phyloP scores from a whole-genome alignment of 2,888 invertebrate species.

The Tenthredo amoena region DNA sequence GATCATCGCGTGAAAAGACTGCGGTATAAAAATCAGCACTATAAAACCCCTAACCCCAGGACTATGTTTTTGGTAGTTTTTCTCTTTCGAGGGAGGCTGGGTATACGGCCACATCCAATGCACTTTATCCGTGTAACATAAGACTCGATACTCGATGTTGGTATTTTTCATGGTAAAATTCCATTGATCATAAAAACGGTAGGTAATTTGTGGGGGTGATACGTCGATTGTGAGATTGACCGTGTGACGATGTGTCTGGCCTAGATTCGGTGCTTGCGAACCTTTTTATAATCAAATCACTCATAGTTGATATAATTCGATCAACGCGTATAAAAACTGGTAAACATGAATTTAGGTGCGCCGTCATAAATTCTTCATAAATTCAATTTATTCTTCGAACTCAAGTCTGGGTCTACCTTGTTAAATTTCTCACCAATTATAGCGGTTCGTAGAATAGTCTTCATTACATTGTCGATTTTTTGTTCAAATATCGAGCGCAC shows the following conservation, averaged over 20 bases:
- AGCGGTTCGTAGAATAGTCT: background rate
- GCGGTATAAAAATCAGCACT: too few species aligned
- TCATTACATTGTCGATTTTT: background rate
- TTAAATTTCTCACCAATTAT: background rate
- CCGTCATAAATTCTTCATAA: background rate
- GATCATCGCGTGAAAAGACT: background rate
- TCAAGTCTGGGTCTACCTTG: background rate
- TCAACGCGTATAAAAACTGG: background rate
- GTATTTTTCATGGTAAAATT: background rate
- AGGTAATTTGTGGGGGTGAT: background rate
- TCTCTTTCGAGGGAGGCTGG: background rate
- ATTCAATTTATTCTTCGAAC: background rate
- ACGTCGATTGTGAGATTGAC: background rate
- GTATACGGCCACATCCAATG: background rate
- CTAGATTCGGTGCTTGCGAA: background rate
- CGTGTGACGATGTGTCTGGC: constrained; percentile 1
- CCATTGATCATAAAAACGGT: background rate
- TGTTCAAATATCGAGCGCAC: background rate
- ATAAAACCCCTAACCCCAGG: background rate
- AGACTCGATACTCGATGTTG: background rate
- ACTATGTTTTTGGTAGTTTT: background rate
- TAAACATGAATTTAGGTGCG: background rate
- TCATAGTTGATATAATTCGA: background rate
- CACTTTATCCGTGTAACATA: background rate
- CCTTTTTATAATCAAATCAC: background rate